Conservation (phyloP, 2,888 invertebrate species). For the Apamea monoglypha region DNA sequence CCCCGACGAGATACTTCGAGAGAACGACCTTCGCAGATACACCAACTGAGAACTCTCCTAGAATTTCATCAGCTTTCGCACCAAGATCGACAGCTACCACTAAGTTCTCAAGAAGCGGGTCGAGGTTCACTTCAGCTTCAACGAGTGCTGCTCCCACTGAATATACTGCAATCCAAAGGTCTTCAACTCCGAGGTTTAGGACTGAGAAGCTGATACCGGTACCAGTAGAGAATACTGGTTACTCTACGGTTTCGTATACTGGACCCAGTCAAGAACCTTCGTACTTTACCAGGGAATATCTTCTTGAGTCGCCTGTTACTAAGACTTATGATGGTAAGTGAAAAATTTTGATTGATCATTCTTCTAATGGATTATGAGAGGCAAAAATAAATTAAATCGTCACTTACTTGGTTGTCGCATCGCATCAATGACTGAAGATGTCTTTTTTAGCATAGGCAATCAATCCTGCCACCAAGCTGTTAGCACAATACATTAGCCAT, state of each 20-base stretch:
- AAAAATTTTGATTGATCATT: not conserved
- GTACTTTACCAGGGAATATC: conserved; percentile 86
- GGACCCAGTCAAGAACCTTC: conserved; percentile 81
- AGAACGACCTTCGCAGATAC: conserved; percentile 51
- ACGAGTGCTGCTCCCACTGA: conserved; percentile 44
- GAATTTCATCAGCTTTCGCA: conserved; percentile 44
- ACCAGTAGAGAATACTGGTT: conserved; percentile 78
- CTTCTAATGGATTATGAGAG: not conserved
- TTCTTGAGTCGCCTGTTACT: conserved; percentile 86
- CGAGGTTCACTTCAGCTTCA: conserved; percentile 35
- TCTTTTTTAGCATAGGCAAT: not conserved
- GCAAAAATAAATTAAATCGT: not conserved
- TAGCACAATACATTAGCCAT: not conserved
- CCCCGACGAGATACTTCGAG: conserved; percentile 51
- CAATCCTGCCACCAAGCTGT: not conserved
- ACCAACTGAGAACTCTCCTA: conserved; percentile 50
- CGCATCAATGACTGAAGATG: not conserved
- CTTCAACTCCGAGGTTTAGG: conserved; percentile 57
- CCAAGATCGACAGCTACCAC: conserved; percentile 57
- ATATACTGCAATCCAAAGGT: conserved; percentile 55
- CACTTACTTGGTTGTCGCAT: not conserved
- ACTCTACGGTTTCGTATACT: conserved; percentile 78
- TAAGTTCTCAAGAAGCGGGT: conserved; percentile 43
- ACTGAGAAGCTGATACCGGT: conserved; percentile 73
- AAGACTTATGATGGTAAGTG: conserved; percentile 86